Conservation (phyloP, 1,140 invertebrate genomes). For the Papilio glaucus region DNA sequence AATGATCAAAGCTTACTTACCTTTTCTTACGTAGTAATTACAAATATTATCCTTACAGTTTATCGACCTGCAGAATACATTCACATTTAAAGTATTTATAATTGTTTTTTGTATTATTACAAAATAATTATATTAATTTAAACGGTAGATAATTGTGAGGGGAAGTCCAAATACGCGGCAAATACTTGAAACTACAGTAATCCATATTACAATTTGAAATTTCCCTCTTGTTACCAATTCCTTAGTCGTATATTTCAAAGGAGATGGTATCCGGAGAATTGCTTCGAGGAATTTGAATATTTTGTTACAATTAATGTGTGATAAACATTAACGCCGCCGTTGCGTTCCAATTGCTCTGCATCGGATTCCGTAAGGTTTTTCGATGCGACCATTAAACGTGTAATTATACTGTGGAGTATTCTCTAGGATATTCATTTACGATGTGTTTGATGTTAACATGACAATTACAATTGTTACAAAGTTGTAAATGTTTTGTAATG, state of each 20-base stretch:
- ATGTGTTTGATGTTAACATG: constrained; percentile 5
- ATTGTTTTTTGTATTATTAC: no score
- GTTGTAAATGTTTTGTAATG: constrained; percentile 7
- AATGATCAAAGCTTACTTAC: no score
- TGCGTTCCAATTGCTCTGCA: not conserved
- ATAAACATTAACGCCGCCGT: not conserved
- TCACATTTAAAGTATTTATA: no score
- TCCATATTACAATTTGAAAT: no score
- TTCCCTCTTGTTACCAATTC: not conserved
- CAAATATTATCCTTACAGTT: no score
- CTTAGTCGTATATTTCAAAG: not conserved
- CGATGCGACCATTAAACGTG: not conserved
- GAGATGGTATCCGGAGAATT: not conserved
- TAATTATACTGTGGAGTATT: constrained; percentile 1
- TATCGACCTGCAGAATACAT: no score
- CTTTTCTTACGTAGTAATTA: no score
- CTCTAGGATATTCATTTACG: not conserved
- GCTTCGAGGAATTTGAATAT: constrained; percentile 7
- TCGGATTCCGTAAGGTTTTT: constrained; percentile 1
- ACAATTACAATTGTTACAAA: not conserved
- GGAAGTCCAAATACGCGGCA: no score
- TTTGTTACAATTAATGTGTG: constrained; percentile 13
- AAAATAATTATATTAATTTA: no score
- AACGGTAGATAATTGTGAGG: no score
- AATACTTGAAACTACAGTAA: no score